phyloP scores from a whole-genome alignment of 2,113 vertebrate species.

The Callocephalon fimbriatum region DNA sequence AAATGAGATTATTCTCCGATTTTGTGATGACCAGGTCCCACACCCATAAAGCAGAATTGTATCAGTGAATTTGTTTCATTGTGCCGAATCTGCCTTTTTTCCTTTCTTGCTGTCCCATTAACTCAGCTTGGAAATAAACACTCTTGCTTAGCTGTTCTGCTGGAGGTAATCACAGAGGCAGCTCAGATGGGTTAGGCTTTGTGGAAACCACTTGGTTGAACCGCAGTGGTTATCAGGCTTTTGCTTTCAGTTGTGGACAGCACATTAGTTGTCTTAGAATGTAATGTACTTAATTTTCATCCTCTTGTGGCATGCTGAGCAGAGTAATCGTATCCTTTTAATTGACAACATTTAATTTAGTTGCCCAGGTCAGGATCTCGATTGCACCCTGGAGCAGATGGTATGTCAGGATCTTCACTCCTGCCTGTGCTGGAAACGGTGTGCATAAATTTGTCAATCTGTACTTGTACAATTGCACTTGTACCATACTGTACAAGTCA shows the following conservation, averaged over 20 bases:
- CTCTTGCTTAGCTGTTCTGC: neutral
- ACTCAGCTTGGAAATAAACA: neutral
- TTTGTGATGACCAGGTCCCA: neutral
- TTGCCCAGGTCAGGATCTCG: neutral
- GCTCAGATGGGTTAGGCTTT: neutral
- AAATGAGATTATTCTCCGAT: neutral
- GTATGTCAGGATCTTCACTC: neutral
- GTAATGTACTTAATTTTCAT: neutral
- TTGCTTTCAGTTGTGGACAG: neutral
- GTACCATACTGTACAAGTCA: neutral
- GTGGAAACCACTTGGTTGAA: neutral
- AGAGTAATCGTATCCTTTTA: neutral
- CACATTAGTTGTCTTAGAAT: neutral
- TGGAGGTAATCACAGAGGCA: neutral
- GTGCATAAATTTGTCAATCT: neutral
- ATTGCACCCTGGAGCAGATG: neutral
- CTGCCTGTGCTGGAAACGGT: neutral
- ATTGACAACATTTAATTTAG: neutral
- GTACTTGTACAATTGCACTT: neutral
- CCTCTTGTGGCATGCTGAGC: neutral
- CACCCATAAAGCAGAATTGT: rapidly evolving
- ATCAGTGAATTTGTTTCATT: neutral
- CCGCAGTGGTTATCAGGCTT: neutral
- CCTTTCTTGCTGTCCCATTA: neutral
- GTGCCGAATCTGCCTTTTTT: neutral